These are phyloP conservation scores for Momotus momota DNA, from an alignment of 2,797 vertebrate species.

Conservation along the genomic window DNA sequence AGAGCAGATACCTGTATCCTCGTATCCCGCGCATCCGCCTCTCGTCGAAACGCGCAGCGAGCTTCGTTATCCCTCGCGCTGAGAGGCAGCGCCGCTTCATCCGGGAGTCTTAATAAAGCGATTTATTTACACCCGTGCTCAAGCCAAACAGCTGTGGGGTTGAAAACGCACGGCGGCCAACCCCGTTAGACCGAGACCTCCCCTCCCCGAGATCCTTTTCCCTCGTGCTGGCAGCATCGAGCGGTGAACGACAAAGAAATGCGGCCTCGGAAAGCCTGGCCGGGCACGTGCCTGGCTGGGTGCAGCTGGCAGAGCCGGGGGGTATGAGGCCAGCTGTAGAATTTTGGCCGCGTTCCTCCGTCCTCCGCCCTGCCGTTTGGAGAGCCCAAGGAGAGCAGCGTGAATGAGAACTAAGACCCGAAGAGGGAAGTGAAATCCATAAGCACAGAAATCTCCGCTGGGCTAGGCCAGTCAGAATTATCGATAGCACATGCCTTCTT, in stretches of 20 bases:
- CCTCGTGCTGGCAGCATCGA: background rate
- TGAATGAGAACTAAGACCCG: background rate
- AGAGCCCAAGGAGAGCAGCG: background rate
- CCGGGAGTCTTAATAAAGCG: background rate
- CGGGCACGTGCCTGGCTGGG: constrained; percentile 4
- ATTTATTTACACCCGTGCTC: background rate
- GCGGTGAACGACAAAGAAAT: background rate
- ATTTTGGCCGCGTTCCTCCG: constrained; percentile 3
- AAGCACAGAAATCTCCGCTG: constrained; percentile 4
- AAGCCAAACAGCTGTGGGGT: background rate
- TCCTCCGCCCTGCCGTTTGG: background rate
- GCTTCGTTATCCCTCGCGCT: fast-evolving
- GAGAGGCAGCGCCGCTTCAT: background rate
- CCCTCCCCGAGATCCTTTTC: background rate
- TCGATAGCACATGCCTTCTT: constrained; percentile 7
- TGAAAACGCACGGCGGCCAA: background rate
- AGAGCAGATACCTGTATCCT: background rate
- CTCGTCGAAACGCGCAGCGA: background rate
- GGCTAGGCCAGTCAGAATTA: constrained; percentile 24
- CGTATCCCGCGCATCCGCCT: background rate
- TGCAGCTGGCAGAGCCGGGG: constrained; percentile 23
- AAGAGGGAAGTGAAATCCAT: constrained; percentile 34
- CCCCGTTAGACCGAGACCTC: fast-evolving
- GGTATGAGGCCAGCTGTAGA: constrained; percentile 36
- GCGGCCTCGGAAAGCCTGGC: background rate